Base-by-base conservation (phyloP, 2,113 vertebrate species). In the Oryzias curvinotus region DNA sequence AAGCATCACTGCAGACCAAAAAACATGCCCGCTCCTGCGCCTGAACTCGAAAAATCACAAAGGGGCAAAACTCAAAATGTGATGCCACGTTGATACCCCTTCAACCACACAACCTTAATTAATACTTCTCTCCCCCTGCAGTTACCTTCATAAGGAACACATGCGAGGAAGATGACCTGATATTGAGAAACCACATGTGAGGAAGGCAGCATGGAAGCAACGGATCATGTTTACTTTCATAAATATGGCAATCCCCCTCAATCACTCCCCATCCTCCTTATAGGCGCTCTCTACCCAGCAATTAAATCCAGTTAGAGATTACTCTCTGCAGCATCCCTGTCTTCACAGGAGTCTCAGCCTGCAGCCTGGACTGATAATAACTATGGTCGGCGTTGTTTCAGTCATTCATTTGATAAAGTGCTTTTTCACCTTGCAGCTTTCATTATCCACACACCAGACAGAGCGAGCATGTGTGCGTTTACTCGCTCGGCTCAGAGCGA, bases 31-130 rank as follows among this genome's bases (percentile, higher is more conserved):
- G 52, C 91, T 92, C 92, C 86, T 90, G 86, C 79, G 62, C 74
- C 69, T 76, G 85, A 87, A 85, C 86, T 85, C 85, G 78, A 86
- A 84, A 64, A 85, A 79, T 80, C 75, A 82, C 70, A 78, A 84
- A 76, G 85, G 36, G 73, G 79, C 68, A 77, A 80, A 87, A 82
- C 84, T 91, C 87, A 85, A 92, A 91, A 91, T 85, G 84, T 79
- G 2, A 71, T 82, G 85, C 90, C 84, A 87, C 65, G 71, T 85
- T 84, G 81, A 89, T 90, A 87, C 79, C 87, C 77, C 83, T 87
- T 88, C 88, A 91, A 90, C 85, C 90, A 75, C 87, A 90, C 87
- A 84, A 86, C 75, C 90, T 90, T 93, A 94, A 93, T 94, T 93
- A 90, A 92, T 92, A 92, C 91, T 91, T 87, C 88, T 85, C 86